Base-by-base conservation (phyloP, 2,888 invertebrate genomes). In the Ommatoiulus sabulosus region DNA sequence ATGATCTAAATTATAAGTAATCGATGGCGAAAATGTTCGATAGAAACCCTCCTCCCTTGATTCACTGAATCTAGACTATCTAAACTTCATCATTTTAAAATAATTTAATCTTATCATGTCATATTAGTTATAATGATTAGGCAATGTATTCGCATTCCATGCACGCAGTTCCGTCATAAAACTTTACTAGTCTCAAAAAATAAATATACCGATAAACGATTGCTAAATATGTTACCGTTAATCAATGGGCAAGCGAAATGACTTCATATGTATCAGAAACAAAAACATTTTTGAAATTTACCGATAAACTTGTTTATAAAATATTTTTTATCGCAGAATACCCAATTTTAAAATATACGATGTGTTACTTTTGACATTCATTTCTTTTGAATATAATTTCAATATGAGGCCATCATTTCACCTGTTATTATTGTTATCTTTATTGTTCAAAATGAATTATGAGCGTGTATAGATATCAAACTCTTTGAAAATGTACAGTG, bases 101-200 rank as follows among this genome's bases (percentile, higher is more conserved):
- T n/a, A 63, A 63, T 72, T 72, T 72, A 24, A 72, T 72, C 72
- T 72, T 24, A 72, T 72, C 72, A 24, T 5, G 24, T 72, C n/a
- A n/a, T n/a, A n/a, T n/a, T 10, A 3, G 2, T n/a, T 57, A 6
- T 17, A 57, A 57, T 17, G 57, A n/a, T 5, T 57, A 57, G n/a
- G n/a, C n/a, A 57, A 57, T n/a, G n/a, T 1, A 6, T 2, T 17
- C 57, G n/a, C 17, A 57, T 17, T 17, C 57, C 1, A 10, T 57
- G 15, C 17, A 57, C n/a, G n/a, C 46, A 46, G 46, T 46, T 46
- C 6, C 46, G 6, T 7, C 46, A 46, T 46, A 46, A 7, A 46
- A 8, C 10, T 46, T 46, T 46, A 8, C 10, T 46, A 7, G 10
- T 8, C 46, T 46, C 5, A 8, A 8, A 46, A 46, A 46, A 46